These are phyloP conservation scores for Incurvaria masculella DNA, from an alignment of 2,888 invertebrate genomes.

Conservation along the genomic window DNA sequence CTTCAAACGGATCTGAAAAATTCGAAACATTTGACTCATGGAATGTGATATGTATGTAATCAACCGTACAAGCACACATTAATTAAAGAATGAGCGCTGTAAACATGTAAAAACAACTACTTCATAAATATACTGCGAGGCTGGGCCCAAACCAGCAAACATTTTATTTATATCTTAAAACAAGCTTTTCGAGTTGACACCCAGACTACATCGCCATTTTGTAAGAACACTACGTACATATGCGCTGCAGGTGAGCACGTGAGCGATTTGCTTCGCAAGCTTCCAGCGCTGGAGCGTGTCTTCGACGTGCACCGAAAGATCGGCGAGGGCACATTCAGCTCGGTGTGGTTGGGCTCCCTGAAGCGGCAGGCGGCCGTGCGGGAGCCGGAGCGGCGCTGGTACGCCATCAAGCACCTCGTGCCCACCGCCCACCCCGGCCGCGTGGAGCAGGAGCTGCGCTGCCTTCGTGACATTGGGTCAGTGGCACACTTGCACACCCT, in stretches of 20 bases:
- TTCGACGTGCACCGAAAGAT: conserved; percentile 69
- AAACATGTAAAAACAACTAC: too few species aligned
- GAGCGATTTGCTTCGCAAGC: conserved; percentile 36
- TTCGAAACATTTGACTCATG: too few species aligned
- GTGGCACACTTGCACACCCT: too few species aligned
- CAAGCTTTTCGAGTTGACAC: too few species aligned
- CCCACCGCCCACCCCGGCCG: conserved; percentile 83
- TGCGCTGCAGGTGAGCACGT: conserved; percentile 37
- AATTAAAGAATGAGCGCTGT: too few species aligned
- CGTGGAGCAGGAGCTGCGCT: conserved; percentile 76
- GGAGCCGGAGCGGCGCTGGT: conserved; percentile 52
- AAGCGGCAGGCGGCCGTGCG: conserved; percentile 41
- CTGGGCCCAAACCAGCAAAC: too few species aligned
- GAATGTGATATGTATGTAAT: too few species aligned
- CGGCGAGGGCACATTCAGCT: conserved; percentile 85
- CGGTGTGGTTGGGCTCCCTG: conserved; percentile 75
- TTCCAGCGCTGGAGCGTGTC: conserved; percentile 61
- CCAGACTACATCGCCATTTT: background rate
- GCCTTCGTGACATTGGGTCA: conserved; percentile 75
- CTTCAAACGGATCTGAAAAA: too few species aligned
- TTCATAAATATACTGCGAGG: too few species aligned
- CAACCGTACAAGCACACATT: too few species aligned
- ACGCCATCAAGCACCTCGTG: conserved; percentile 83
- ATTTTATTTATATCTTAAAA: too few species aligned
- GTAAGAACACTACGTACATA: background rate